phyloP scores from a whole-genome alignment of 2,797 vertebrate genomes.

The Phrynocephalus vlangalii region DNA sequence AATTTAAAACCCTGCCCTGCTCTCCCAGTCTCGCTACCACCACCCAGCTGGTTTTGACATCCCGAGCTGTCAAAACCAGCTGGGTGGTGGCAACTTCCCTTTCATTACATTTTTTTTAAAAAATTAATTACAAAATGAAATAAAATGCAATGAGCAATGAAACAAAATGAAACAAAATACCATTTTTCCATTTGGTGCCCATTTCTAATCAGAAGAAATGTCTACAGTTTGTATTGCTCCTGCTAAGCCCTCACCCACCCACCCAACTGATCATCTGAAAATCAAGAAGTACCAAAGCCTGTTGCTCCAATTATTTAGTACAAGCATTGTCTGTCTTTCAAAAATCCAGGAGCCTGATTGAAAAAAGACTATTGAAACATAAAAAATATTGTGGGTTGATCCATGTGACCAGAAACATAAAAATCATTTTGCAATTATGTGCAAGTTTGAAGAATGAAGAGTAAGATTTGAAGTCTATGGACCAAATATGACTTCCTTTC shows the following conservation, averaged over 20 bases:
- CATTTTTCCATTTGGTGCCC: too few species aligned
- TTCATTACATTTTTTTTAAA: too few species aligned
- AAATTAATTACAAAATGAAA: too few species aligned
- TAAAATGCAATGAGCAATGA: too few species aligned
- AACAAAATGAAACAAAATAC: too few species aligned
- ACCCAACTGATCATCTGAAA: not conserved
- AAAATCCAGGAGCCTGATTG: not conserved
- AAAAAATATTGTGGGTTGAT: not conserved
- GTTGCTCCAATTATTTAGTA: accelerated
- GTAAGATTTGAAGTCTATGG: not conserved
- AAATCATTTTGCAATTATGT: not conserved
- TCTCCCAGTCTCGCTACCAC: too few species aligned
- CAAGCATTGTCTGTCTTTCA: not conserved
- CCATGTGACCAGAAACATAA: too few species aligned
- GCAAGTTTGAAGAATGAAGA: not conserved
- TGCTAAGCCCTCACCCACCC: not conserved
- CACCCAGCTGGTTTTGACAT: too few species aligned
- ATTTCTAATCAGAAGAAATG: constrained; percentile 7
- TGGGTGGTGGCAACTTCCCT: too few species aligned
- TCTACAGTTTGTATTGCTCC: not conserved
- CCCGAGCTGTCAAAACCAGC: too few species aligned
- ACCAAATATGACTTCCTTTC: not conserved
- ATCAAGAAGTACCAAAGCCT: not conserved
- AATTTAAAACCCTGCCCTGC: too few species aligned
- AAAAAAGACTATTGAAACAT: not conserved